Base-by-base conservation (phyloP, 2,888 invertebrate species). In the Calliphora vomitoria region DNA sequence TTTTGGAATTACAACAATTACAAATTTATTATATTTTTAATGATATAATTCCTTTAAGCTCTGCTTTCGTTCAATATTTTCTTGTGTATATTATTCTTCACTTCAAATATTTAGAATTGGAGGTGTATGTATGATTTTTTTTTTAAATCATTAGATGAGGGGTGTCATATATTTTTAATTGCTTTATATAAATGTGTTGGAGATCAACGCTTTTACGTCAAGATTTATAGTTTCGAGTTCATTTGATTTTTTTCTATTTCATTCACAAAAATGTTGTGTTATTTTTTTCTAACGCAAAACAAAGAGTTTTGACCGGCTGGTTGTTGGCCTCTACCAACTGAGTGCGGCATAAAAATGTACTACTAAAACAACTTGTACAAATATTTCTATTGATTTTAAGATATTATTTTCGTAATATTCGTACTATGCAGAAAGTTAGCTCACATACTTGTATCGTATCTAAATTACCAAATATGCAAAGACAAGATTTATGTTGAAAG, bases 381-480 rank as follows among this genome's bases (percentile, higher is more conserved):
- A 38, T 76, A 62, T 60, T 80, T 38, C 20, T 25, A 47, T 35
- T 69, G 44, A 35, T 69, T 69, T 78, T 74, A 38, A 71, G 18
- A 38, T 18, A 71, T 66, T 44, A 13, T 55, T 55, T 55, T 71
- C 13, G 18, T 71, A 20, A 20, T 38, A 8, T 6, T 64, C 8
- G 20, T 10, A 18, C 6, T 55, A 10, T 55, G 18, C 44, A 44
- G 4, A 25, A 1, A 55, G 18, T 55, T 18, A 58, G 18, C 25
- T 58, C 13, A 25, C 25, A 58, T 80, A 47, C 69, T 55, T n/a
- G 60, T 69, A 69, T 68, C n/a, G n/a, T 81, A 81, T 15, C 11
- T 47, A 62, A 68, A 80, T 74, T 85, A 76, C 85, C 85, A 76
- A 75, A 81, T 85, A 79, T 71, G 85, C 69, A 64, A 62, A 80